Evolutionary conservation across 1,140 invertebrate genomes (phyloP).

Genomic region (Drosophila tristis): DNA sequence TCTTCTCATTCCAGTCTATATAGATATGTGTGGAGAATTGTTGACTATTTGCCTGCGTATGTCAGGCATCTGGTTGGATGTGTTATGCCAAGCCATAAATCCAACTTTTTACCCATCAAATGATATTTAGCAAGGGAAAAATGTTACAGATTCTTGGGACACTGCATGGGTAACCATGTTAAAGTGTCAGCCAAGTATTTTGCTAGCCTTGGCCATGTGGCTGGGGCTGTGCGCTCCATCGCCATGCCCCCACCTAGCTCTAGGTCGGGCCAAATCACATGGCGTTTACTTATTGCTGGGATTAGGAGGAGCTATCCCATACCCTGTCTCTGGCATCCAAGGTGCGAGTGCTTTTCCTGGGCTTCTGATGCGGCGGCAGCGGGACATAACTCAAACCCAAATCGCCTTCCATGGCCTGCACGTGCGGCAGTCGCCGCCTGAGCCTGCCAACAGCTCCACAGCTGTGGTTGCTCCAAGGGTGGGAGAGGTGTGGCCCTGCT

Average conservation of each 20-base stretch:
- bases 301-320: slow-evolving; percentile 41
- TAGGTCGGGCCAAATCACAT: slow-evolving; percentile 51
- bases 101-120: slow-evolving; percentile 37
- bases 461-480: slow-evolving; percentile 49
- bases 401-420: slow-evolving; percentile 58
- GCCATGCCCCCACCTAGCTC: neutral
- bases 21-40: slow-evolving; percentile 17
- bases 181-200: slow-evolving; percentile 60
- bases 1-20: too few relatives aligned
- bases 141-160: too few relatives aligned
- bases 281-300: slow-evolving; percentile 56
- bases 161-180: slow-evolving; percentile 29
- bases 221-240: slow-evolving; percentile 5
- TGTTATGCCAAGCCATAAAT: slow-evolving; percentile 26
- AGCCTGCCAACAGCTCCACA: slow-evolving; percentile 51
- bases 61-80: slow-evolving; percentile 4
- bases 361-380: slow-evolving; percentile 22
- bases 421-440: slow-evolving; percentile 48
- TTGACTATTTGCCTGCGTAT: slow-evolving; percentile 16
- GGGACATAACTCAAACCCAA: slow-evolving; percentile 59
- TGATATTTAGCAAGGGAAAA: slow-evolving; percentile 15
- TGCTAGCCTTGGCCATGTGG: slow-evolving; percentile 42
- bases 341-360: slow-evolving; percentile 37
- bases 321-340: neutral
- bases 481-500: too few relatives aligned